These are phyloP conservation scores for Ladona fulva DNA, from an alignment of 1,140 invertebrate genomes.

Conservation along the genomic window DNA sequence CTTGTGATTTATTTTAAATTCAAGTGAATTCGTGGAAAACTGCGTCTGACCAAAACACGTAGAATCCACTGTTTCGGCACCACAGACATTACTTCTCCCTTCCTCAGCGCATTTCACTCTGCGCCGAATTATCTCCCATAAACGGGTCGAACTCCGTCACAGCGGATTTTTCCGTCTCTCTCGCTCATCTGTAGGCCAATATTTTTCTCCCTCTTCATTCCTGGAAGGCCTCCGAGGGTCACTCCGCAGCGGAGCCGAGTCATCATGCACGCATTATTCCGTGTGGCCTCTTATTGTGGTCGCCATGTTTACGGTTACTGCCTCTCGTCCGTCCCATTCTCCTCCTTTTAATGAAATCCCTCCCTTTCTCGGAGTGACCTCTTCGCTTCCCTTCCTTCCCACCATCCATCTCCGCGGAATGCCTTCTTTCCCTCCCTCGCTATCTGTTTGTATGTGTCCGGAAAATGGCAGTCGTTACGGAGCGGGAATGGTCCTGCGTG, in stretches of 20 bases:
- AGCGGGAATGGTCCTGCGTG: background rate
- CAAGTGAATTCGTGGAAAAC: too few species aligned
- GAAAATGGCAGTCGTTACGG: slow-evolving; percentile 3
- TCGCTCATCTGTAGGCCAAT: too few species aligned
- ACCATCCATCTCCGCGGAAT: background rate
- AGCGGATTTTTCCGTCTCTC: too few species aligned
- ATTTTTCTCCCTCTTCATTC: too few species aligned
- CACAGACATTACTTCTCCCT: too few species aligned
- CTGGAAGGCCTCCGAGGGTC: too few species aligned
- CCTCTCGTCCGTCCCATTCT: background rate
- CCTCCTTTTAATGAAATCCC: background rate
- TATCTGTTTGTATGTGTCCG: background rate
- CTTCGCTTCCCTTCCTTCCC: background rate
- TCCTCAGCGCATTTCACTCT: too few species aligned
- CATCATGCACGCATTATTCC: slow-evolving; percentile 5
- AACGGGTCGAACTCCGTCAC: too few species aligned
- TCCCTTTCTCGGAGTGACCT: background rate
- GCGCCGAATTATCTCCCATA: too few species aligned
- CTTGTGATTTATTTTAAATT: too few species aligned
- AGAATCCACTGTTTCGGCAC: too few species aligned
- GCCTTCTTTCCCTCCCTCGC: background rate
- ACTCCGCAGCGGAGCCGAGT: background rate
- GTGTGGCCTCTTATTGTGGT: background rate
- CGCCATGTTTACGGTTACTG: background rate
- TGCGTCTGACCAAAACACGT: too few species aligned